Percentiles rank a stretch among this genome's conserved stretches.
These are phyloP conservation scores for Porites divaricata DNA, from an alignment of 92 coral and sea anemone species.

Conservation along the genomic window DNA sequence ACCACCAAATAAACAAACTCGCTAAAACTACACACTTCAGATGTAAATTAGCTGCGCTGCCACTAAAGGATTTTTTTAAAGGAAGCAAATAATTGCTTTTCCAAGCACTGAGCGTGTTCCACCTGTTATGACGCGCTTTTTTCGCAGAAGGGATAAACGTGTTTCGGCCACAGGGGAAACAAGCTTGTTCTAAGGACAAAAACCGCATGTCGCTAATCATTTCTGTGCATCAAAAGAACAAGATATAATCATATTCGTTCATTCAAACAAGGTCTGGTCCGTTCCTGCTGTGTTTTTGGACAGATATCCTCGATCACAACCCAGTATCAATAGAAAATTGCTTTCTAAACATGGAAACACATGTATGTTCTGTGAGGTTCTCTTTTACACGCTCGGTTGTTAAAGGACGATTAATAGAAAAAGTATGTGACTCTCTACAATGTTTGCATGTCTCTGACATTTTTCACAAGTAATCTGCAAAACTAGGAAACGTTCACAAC, in stretches of 20 bases:
- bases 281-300: neutral
- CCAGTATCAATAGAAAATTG: neutral
- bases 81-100: neutral
- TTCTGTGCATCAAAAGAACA: neutral
- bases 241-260: neutral
- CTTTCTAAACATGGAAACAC: neutral
- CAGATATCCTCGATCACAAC: neutral
- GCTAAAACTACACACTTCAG: conserved; percentile 13
- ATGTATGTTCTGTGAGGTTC: neutral
- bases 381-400: neutral
- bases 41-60: conserved; percentile 11
- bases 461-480: conserved; percentile 10
- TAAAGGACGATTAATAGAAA: neutral
- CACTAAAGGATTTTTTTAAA: neutral
- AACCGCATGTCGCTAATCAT: neutral
- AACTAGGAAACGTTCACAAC: neutral
- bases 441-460: neutral
- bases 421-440: neutral
- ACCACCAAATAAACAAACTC: neutral
- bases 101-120: neutral
- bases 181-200: neutral
- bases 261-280: neutral
- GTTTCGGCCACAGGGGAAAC: neutral
- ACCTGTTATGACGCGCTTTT: neutral
- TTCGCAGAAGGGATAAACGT: neutral